phyloP scores from a whole-genome alignment of 1,140 invertebrate genomes.

The Nautilus pompilius region DNA sequence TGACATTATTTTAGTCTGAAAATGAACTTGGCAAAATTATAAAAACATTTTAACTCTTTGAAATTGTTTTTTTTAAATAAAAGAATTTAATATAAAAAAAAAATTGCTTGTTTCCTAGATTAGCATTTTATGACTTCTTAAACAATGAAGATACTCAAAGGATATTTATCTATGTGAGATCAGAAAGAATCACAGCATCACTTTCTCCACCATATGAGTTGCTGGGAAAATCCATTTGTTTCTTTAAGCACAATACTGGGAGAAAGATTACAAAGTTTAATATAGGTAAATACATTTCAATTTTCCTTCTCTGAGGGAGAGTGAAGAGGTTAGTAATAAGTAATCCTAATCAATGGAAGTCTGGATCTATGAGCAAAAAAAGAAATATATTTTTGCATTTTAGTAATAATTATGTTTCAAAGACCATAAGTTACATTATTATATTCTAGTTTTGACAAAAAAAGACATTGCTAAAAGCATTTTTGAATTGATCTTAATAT shows the following conservation, averaged over 20 bases:
- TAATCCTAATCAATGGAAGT: not conserved
- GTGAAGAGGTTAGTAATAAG: not conserved
- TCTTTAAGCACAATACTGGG: conserved; percentile 50
- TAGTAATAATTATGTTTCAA: no score
- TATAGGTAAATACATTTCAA: conserved; percentile 35
- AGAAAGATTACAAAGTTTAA: conserved; percentile 53
- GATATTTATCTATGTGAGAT: conserved; percentile 46
- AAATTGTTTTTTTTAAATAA: no score
- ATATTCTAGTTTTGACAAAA: no score
- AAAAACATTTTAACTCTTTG: no score
- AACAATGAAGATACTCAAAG: conserved; percentile 54
- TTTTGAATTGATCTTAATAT: no score
- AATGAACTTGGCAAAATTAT: no score
- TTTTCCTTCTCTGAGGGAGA: not conserved
- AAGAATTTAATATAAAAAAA: no score
- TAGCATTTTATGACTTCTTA: conserved; percentile 54
- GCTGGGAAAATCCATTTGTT: conserved; percentile 51
- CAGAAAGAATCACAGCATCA: conserved; percentile 41
- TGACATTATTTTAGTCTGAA: no score
- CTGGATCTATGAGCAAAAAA: not conserved
- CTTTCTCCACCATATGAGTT: conserved; percentile 47
- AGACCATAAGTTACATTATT: no score
- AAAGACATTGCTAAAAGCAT: no score
- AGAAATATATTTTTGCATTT: no score
- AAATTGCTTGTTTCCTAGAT: no score